Evolutionary conservation across 1,140 invertebrate species (phyloP), one percentile per base, ranked within the genome.

Genomic region (Dendrolimus punctatus): DNA sequence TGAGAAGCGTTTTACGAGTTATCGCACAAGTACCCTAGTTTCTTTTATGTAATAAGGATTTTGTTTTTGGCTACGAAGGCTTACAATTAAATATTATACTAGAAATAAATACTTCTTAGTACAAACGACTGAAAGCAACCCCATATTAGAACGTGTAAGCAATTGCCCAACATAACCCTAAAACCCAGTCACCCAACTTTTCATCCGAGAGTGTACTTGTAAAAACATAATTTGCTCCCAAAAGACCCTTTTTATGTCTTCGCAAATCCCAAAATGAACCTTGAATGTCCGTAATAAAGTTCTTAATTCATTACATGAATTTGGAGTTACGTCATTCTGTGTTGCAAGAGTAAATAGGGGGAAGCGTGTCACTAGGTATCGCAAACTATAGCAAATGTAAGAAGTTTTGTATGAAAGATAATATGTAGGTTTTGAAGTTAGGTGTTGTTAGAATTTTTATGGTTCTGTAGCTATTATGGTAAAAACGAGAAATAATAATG

Each of bases 341-440:
- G 39, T n/a, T n/a, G 49, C 23, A 42, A 8, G 5, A 10, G 37
- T 48, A 47, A 52, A 45, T 45, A 46, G 56, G 37, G 46, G 54
- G 53, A 51, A 53, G 54, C 54, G 51, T 54, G 51, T 51, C 51
- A 6, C 46, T 40, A 40, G 42, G 57, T 50, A 45, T 9, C 38
- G 41, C 45, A 42, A 58, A 58, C 47, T 54, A 58, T 53, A 45
- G 51, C 43, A 58, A 58, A 58, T 58, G 57, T 40, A 48, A 58
- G 53, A 58, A 58, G 51, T 58, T 58, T 46, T 41, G 8, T 37
- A 41, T 10, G 48, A 10, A 44, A 55, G 38, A 49, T 55, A 55
- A 55, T 55, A 55, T 49, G 47, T 55, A 55, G 44, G 53, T 55
- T 47, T 8, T 43, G 23, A 23, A 23, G 23, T 23, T 23, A 23